Evolutionary conservation across 2,888 invertebrate species (phyloP), one percentile per base, ranked within the genome.

Genomic region (Dysmachus trigonus): DNA sequence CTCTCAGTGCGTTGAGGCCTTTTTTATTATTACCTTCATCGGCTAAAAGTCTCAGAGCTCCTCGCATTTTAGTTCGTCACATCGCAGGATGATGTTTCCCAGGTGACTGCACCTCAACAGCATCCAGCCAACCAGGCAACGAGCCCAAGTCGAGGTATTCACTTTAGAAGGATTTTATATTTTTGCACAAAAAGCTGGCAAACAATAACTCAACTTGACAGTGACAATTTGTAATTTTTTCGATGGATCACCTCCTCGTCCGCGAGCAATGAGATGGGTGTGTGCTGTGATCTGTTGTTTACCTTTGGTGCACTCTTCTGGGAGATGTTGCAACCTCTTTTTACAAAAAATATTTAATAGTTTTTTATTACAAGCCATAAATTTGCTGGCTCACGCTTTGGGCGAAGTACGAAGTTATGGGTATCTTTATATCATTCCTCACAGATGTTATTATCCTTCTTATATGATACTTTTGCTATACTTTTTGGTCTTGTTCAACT

Each of bases 221-320:
- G 86, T 85, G 86, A 85, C 86, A 83, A 86, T 86, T 86, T 86
- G 86, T 86, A 86, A 86, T 86, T 84, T 85, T 86, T 86, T 86
- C 86, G 86, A 86, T 84, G 86, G 83, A 83, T 86, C 86, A 86
- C 53, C 83, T 76, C 83, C 76, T 83, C 76, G 84, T 83, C 76
- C 77, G 86, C 71, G 10, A 81, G 86, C 73, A 81, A 86, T 81
- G 86, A 86, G 73, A 86, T 82, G 73, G 79, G 82, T 86, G 82
- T 73, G 73, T 62, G 22, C 62, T 18, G 10, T 22, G 62, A 62
- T 62, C 10, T 62, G 47, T 22, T 62, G 47, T 62, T 62, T 62
- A 62, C 62, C 62, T 22, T 22, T 62, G 27, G 22, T 10, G 62
- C 62, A 8, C 62, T 62, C 62, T 62, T 7, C 22, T 18, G 22